Percentiles rank a stretch among this genome's conserved stretches.
Evolutionary conservation across 2,888 invertebrate species (phyloP).

Genomic region (Eupithecia subumbrata): DNA sequence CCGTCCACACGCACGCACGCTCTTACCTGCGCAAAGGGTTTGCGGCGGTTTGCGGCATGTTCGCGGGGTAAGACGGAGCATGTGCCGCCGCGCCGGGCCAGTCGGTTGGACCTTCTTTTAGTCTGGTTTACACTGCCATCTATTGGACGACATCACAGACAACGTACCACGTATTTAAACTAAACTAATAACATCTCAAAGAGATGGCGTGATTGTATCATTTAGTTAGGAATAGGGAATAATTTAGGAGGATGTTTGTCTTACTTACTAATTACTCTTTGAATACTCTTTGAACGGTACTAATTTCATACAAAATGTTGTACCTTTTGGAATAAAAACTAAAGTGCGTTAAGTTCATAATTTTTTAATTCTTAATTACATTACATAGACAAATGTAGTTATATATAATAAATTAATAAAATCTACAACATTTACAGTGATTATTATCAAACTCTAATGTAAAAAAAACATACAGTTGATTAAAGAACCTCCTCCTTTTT

Average conservation of each 20-base stretch:
- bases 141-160: background rate
- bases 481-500: background rate
- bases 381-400: slow-evolving; percentile 1
- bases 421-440: slow-evolving; percentile 29
- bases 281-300: background rate
- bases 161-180: background rate
- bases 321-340: background rate
- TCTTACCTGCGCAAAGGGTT: no score
- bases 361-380: background rate
- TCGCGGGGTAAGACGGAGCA: no score
- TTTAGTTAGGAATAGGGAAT: no score
- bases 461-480: background rate
- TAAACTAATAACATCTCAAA: no score
- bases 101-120: no score
- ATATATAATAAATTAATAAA: slow-evolving; percentile 44
- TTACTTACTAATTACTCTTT: no score
- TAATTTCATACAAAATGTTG: no score
- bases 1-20: no score
- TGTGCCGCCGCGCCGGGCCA: no score
- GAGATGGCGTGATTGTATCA: slow-evolving; percentile 6
- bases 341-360: background rate
- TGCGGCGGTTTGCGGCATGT: no score
- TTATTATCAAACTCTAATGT: background rate
- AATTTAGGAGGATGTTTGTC: no score
- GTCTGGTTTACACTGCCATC: background rate